A percentile compares a stretch with the other conserved stretches of the same genome.
Conservation (phyloP, 2,113 vertebrate genomes). For the Ellobius talpinus region DNA sequence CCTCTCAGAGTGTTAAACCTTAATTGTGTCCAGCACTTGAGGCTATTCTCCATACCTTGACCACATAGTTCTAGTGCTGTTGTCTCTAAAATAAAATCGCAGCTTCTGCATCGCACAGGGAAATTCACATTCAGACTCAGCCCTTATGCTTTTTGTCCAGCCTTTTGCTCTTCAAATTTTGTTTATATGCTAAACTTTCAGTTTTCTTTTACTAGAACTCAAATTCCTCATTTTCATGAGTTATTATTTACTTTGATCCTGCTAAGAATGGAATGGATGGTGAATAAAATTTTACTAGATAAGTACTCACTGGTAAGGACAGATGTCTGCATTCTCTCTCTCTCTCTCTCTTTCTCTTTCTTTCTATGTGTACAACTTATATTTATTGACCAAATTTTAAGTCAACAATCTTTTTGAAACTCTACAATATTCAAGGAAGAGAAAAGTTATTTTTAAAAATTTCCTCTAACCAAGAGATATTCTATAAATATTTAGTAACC, state of each 20-base stretch:
- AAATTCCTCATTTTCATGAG: not conserved
- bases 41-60: too few species aligned
- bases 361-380: not conserved
- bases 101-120: not conserved
- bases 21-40: not conserved
- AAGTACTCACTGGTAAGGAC: not conserved
- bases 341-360: not conserved
- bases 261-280: not conserved
- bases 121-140: not conserved
- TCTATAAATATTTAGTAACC: not conserved
- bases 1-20: not conserved
- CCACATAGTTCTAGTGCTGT: not conserved
- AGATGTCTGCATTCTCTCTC: not conserved
- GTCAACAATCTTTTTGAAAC: constrained; percentile 17
- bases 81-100: not conserved
- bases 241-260: not conserved
- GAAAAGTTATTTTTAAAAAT: not conserved
- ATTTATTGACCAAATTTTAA: not conserved
- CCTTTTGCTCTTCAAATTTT: not conserved
- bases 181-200: not conserved
- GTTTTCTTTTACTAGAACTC: not conserved
- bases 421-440: constrained; percentile 9
- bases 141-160: not conserved
- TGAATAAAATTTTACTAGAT: not conserved
- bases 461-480: not conserved